A percentile compares a stretch with the other conserved stretches of the same genome.
Evolutionary conservation across 2,113 vertebrate genomes (phyloP).

Genomic region (Ia io): DNA sequence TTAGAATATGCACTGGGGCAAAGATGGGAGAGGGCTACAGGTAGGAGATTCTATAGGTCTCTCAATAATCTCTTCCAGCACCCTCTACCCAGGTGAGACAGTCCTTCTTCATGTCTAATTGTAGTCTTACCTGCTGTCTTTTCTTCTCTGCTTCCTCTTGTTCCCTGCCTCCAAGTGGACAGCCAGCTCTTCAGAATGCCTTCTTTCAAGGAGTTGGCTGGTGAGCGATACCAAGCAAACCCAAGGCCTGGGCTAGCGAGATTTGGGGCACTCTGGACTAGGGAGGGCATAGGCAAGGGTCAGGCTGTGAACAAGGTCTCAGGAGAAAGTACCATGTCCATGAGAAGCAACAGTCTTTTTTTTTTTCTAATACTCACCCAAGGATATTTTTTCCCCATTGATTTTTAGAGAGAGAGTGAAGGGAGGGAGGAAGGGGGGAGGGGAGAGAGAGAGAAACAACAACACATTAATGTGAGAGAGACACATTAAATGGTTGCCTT

Average conservation of each 20-base stretch:
- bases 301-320: background rate
- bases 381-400: no score
- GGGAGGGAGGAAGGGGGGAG: no score
- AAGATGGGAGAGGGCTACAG: background rate
- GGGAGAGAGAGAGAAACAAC: no score
- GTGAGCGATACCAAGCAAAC: background rate
- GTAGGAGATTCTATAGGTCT: background rate
- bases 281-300: background rate
- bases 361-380: no score
- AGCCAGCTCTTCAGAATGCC: background rate
- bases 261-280: background rate
- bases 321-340: conserved; percentile 6
- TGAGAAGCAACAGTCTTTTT: background rate
- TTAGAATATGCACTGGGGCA: background rate
- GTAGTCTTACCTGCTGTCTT: background rate
- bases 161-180: background rate
- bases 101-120: background rate
- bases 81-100: background rate
- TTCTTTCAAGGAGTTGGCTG: background rate
- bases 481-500: no score
- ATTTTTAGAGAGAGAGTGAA: no score
- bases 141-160: background rate
- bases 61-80: background rate
- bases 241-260: background rate
- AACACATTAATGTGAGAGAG: no score